phyloP scores from a whole-genome alignment of 1,140 invertebrate genomes.

The Helicoverpa armigera region DNA sequence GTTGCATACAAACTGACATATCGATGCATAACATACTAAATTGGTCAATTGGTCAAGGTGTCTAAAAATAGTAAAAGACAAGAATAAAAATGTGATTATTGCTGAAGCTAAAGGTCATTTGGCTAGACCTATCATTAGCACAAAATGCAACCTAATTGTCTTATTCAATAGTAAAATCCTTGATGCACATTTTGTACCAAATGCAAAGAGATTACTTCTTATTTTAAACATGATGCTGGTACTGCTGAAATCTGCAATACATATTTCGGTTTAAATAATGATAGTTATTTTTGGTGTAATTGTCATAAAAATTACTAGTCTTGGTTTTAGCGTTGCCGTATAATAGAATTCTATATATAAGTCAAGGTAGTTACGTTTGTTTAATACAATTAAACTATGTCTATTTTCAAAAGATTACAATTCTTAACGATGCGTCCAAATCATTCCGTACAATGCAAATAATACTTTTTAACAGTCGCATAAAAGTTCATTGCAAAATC shows the following conservation, averaged over 20 bases:
- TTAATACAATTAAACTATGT: no score
- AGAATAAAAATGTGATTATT: conserved; percentile 6
- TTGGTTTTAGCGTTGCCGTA: neutral
- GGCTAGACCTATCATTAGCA: neutral
- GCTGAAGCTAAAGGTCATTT: no score
- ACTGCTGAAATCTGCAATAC: neutral
- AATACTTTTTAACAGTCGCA: no score
- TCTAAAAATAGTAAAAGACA: no score
- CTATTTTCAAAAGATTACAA: no score
- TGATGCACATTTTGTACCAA: conserved; percentile 19
- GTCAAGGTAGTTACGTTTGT: no score
- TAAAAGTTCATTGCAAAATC: no score
- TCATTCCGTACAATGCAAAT: no score
- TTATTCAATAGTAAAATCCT: neutral
- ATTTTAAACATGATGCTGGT: neutral
- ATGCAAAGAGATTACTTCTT: neutral
- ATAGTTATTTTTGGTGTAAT: conserved; percentile 25
- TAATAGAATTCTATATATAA: neutral
- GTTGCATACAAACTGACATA: no score
- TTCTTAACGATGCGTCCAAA: neutral
- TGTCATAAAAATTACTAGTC: neutral
- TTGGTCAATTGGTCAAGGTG: no score
- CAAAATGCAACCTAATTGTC: neutral
- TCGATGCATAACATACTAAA: no score
- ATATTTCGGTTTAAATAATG: neutral